A percentile compares a stretch with the other conserved stretches of the same genome.
These are phyloP conservation scores for Epinephelus moara DNA, from an alignment of 2,113 vertebrate genomes.

Conservation along the genomic window DNA sequence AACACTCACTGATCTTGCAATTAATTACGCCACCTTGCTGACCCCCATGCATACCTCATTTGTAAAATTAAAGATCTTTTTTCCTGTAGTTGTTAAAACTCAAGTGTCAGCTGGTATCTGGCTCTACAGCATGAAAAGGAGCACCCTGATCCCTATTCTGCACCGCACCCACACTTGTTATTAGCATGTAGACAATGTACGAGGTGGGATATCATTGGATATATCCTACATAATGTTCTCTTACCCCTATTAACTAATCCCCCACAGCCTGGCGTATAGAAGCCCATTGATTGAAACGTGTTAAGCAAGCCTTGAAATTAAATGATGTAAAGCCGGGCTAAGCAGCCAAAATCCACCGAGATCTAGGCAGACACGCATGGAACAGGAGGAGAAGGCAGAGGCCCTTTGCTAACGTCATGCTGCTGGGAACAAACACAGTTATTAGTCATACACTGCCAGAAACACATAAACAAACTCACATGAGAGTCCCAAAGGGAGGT, in stretches of 20 bases:
- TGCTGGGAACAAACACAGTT: conserved; percentile 56
- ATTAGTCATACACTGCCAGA: conserved; percentile 57
- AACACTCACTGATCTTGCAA: background rate
- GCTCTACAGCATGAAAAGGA: conserved; percentile 9
- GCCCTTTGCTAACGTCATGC: conserved; percentile 37
- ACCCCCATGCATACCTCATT: background rate
- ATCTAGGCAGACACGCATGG: conserved; percentile 44
- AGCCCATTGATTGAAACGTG: conserved; percentile 61
- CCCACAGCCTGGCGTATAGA: conserved; percentile 33
- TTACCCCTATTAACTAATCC: conserved; percentile 62
- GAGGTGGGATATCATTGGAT: conserved; percentile 48
- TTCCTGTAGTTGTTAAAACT: background rate
- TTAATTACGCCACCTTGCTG: background rate
- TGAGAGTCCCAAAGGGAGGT: conserved; percentile 58
- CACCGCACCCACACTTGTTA: conserved; percentile 21
- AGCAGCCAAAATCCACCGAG: conserved; percentile 55
- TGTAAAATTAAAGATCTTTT: conserved; percentile 1
- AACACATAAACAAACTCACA: conserved; percentile 45
- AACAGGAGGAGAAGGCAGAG: conserved; percentile 47
- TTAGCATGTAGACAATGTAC: conserved; percentile 51
- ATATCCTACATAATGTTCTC: conserved; percentile 56
- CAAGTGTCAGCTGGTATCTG: background rate
- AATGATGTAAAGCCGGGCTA: conserved; percentile 67
- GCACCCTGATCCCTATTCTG: conserved; percentile 40
- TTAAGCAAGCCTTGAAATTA: conserved; percentile 73